Base-by-base conservation (phyloP, 1,140 invertebrate genomes). In the Drosophila sucinea region DNA sequence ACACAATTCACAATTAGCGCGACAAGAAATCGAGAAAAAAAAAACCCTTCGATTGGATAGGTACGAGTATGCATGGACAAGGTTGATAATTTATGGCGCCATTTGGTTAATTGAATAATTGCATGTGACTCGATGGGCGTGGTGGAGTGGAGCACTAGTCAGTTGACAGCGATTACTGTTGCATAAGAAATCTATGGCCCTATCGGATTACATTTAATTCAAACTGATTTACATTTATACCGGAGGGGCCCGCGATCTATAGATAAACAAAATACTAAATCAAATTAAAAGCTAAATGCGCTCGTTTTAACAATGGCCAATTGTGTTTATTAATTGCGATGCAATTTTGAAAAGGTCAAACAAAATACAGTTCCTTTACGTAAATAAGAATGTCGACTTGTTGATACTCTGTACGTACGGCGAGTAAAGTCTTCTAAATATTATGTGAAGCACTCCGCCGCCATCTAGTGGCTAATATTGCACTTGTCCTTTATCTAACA, bases 71-170 rank as follows among this genome's bases (percentile, higher is more conserved):
- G 40, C 64, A 74, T 62, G 67, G 77, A 70, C 74, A 78, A 63
- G 84, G 51, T 69, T 67, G 84, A 38, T 89, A 89, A 89, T 89
- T 89, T 89, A 89, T 89, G 77, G 72, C 73, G 84, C 84, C 84
- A 89, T 89, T 89, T 84, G 77, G 66, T 60, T 89, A 89, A 89
- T 89, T 89, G 84, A 89, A 89, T 89, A 89, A 89, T 89, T 90
- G 79, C 76, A 79, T 78, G 70, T 83, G 80, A 77, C 73, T 80
- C 67, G 65, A 56, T 81, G 68, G 70, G 70, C 70, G 69, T 76
- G 84, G 84, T 70, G 60, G 69, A 71, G 61, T 79, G 63, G 78
- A 47, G 44, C 44, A 47, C 44, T 27, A 3, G 23, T 27, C 44
- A 70, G 71, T 70, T 71, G 81, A 72, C 73, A 84, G 60, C 55